These are phyloP conservation scores for Arge pagana DNA, from an alignment of 2,888 invertebrate species.

Conservation along the genomic window DNA sequence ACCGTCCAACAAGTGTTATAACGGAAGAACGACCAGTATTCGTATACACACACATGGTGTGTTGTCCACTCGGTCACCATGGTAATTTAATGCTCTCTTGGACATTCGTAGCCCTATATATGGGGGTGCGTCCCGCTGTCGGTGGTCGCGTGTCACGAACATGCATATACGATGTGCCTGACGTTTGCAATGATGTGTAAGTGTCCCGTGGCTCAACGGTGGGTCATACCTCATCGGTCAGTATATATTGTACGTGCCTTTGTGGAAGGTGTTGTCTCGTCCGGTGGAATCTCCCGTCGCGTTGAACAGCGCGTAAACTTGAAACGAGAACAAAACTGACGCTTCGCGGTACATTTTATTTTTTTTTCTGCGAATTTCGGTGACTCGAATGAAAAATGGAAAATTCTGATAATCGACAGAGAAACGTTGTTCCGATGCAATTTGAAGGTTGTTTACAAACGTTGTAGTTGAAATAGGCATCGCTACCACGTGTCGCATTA, in stretches of 20 bases:
- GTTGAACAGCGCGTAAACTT: too few species aligned
- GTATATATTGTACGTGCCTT: slow-evolving; percentile 5
- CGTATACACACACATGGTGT: slow-evolving; percentile 1
- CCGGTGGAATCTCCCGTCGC: neutral
- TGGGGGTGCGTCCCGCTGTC: neutral
- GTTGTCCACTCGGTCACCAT: slow-evolving; percentile 24
- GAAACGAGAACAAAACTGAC: too few species aligned
- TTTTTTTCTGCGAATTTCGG: too few species aligned
- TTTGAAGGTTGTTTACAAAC: too few species aligned
- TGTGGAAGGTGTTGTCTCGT: neutral
- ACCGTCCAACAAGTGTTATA: slow-evolving; percentile 14
- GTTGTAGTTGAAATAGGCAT: too few species aligned
- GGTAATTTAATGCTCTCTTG: slow-evolving; percentile 11
- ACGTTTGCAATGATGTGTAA: neutral
- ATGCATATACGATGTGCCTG: neutral
- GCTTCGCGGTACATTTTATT: too few species aligned
- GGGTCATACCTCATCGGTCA: slow-evolving; percentile 4
- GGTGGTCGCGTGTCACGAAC: neutral
- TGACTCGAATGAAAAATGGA: too few species aligned
- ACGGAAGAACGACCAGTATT: slow-evolving; percentile 18
- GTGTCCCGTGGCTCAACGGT: slow-evolving; percentile 1
- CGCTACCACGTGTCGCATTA: too few species aligned
- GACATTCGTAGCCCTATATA: neutral
- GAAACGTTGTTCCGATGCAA: too few species aligned
- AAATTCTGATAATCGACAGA: too few species aligned